Conservation (phyloP, 64 coral and sea anemone genomes). For the Actinia tenebrosa region DNA sequence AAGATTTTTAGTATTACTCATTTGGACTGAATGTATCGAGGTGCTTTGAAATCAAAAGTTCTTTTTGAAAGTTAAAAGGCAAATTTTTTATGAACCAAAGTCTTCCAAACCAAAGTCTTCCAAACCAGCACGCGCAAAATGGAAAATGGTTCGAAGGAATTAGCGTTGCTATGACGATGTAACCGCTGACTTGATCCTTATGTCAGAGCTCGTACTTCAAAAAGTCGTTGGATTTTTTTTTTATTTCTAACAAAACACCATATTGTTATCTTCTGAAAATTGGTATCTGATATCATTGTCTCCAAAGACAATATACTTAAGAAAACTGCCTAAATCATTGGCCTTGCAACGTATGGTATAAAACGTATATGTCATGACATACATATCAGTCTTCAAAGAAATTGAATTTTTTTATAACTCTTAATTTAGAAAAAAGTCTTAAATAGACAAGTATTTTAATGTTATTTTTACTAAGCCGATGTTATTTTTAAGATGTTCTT, state of each 20-base stretch:
- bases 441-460: too few relatives aligned
- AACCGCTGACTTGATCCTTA: conserved; percentile 7
- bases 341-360: too few relatives aligned
- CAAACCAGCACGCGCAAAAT: background rate
- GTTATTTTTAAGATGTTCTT: too few relatives aligned
- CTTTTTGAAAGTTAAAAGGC: background rate
- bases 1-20: conserved; percentile 58
- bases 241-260: background rate
- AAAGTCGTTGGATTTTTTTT: background rate
- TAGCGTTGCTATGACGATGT: conserved; percentile 25
- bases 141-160: background rate
- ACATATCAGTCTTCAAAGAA: too few relatives aligned
- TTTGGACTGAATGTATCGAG: background rate
- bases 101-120: background rate
- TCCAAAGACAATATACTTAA: too few relatives aligned
- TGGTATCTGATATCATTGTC: too few relatives aligned
- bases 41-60: background rate
- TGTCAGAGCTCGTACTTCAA: background rate
- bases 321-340: too few relatives aligned
- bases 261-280: background rate
- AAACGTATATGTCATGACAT: too few relatives aligned
- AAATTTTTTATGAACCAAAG: background rate
- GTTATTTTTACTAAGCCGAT: too few relatives aligned
- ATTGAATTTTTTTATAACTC: too few relatives aligned
- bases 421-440: too few relatives aligned